phyloP scores from a whole-genome alignment of 2,888 invertebrate species.

The Conistra vaccinii region DNA sequence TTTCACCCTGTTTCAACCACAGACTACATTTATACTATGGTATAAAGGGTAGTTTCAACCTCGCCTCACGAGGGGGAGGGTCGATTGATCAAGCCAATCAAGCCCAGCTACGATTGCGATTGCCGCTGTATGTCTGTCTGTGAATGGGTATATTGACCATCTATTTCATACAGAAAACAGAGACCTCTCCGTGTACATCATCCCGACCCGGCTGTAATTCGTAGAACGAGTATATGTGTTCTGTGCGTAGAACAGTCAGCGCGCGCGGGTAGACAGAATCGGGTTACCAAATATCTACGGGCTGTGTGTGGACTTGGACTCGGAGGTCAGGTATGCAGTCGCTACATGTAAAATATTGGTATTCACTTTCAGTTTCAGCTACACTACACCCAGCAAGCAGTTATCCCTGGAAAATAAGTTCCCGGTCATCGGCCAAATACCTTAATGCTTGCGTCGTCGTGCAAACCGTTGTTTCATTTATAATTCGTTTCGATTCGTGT shows the following conservation, averaged over 20 bases:
- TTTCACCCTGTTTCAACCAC: too few relatives aligned
- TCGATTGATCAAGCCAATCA: background rate
- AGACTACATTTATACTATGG: too few relatives aligned
- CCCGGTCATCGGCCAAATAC: background rate
- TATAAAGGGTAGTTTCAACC: too few relatives aligned
- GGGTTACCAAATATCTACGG: background rate
- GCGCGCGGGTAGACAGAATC: background rate
- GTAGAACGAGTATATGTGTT: too few relatives aligned
- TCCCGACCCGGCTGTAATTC: background rate
- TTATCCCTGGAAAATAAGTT: too few relatives aligned
- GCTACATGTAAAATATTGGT: too few relatives aligned
- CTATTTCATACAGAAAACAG: background rate
- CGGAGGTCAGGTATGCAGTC: too few relatives aligned
- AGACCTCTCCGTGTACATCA: background rate
- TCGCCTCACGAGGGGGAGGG: too few relatives aligned
- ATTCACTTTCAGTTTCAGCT: too few relatives aligned
- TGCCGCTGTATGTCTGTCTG: too few relatives aligned
- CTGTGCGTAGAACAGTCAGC: too few relatives aligned
- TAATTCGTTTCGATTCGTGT: background rate
- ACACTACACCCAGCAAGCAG: too few relatives aligned
- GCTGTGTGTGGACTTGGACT: background rate
- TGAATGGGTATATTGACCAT: background rate
- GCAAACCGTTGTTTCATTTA: background rate
- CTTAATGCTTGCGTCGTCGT: background rate
- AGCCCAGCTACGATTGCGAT: background rate